Evolutionary conservation across 1,140 invertebrate genomes (phyloP).

Genomic region (Drosophila baimaii): DNA sequence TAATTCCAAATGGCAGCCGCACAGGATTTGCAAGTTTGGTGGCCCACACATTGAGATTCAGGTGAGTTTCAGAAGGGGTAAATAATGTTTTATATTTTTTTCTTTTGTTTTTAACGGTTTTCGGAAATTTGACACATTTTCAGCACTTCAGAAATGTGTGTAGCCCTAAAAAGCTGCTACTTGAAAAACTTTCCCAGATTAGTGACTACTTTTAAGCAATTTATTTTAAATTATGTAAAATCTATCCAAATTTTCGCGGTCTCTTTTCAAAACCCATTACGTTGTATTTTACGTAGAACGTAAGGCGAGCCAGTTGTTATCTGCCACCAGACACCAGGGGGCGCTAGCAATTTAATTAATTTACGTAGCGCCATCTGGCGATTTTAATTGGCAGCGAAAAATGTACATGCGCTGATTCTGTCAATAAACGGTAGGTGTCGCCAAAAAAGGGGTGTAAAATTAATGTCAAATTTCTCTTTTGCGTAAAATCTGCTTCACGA

Average conservation of each 20-base stretch:
- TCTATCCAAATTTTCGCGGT: too few relatives aligned
- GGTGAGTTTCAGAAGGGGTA: too few relatives aligned
- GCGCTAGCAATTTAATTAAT: neutral
- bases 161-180: too few relatives aligned
- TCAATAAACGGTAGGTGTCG: neutral
- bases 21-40: slow-evolving; percentile 26
- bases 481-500: neutral
- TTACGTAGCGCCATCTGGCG: neutral
- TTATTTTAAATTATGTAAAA: too few relatives aligned
- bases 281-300: neutral
- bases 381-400: neutral
- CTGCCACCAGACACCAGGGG: neutral
- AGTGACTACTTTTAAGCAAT: too few relatives aligned
- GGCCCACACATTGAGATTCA: slow-evolving; percentile 6
- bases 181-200: too few relatives aligned
- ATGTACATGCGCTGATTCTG: neutral
- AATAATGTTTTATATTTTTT: neutral
- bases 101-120: too few relatives aligned
- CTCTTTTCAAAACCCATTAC: neutral
- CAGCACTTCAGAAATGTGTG: too few relatives aligned
- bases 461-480: neutral
- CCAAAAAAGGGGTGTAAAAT: neutral
- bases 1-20: slow-evolving; percentile 75
- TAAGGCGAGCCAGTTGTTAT: neutral
- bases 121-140: too few relatives aligned